Evolutionary conservation across 1,140 invertebrate genomes (phyloP).

Genomic region (Nasonia longicornis): DNA sequence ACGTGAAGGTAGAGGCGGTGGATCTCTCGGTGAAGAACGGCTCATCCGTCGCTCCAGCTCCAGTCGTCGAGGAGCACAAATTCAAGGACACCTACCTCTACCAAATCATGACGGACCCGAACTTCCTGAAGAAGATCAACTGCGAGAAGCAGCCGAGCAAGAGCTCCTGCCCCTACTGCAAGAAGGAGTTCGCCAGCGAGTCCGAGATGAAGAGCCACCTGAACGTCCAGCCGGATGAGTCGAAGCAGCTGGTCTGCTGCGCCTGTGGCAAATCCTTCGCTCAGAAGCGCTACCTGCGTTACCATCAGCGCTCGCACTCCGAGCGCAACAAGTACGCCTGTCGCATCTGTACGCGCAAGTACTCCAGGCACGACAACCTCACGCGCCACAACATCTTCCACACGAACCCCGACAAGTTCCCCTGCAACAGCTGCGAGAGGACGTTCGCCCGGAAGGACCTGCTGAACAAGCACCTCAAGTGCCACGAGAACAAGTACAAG

Average conservation of each 20-base stretch:
- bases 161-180: conserved; percentile 58
- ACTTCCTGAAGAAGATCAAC: conserved; percentile 51
- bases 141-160: conserved; percentile 43
- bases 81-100: conserved; percentile 60
- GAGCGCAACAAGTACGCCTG: conserved; percentile 54
- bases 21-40: conserved; percentile 45
- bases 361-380: conserved; percentile 63
- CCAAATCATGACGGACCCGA: conserved; percentile 62
- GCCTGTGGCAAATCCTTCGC: conserved; percentile 61
- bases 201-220: conserved; percentile 55
- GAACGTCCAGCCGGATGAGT: conserved; percentile 53
- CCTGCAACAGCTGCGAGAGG: conserved; percentile 59
- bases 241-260: conserved; percentile 57
- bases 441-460: conserved; percentile 63
- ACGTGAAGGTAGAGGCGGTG: conserved; percentile 43
- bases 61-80: conserved; percentile 31
- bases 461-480: conserved; percentile 62
- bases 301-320: conserved; percentile 59
- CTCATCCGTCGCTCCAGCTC: not conserved
- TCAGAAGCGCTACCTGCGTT: conserved; percentile 60
- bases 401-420: conserved; percentile 63
- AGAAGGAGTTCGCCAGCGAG: conserved; percentile 54
- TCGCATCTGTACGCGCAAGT: conserved; percentile 60
- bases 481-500: conserved; percentile 59
- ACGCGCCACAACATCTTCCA: conserved; percentile 63